These are phyloP conservation scores for Oreotrochilus melanogaster DNA, from an alignment of 2,113 vertebrate species.

Conservation along the genomic window DNA sequence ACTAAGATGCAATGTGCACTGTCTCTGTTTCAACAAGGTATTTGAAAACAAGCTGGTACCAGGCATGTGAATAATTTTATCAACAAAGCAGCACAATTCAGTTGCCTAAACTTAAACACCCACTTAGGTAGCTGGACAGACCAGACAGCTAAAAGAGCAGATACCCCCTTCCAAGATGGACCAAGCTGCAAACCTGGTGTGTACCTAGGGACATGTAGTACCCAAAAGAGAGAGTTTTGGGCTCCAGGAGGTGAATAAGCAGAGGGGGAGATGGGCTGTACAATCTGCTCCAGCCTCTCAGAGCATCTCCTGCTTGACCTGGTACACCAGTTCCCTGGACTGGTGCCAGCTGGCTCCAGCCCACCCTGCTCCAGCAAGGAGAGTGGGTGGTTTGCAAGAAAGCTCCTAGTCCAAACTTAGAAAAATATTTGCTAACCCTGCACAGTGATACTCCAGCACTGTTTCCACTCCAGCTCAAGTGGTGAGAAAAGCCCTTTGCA, in stretches of 20 bases:
- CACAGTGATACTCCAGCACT: neutral
- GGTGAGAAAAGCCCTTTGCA: rapidly evolving
- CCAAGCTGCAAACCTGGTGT: rapidly evolving
- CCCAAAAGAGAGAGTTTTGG: neutral
- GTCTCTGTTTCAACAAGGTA: neutral
- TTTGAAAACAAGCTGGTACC: neutral
- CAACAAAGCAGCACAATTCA: neutral
- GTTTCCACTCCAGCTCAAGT: neutral
- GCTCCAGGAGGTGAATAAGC: neutral
- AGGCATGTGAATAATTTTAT: neutral
- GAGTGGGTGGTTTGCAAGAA: constrained; percentile 4
- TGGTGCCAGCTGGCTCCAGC: constrained; percentile 1
- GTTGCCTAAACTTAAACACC: neutral
- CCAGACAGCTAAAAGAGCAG: neutral
- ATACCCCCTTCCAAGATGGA: neutral
- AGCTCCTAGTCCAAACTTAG: constrained; percentile 24
- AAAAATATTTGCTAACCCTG: neutral
- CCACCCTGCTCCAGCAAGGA: neutral
- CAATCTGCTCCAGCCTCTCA: neutral
- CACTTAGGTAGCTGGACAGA: neutral
- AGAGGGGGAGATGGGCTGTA: neutral
- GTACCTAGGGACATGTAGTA: rapidly evolving
- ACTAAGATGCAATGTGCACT: rapidly evolving
- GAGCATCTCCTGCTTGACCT: constrained; percentile 13
- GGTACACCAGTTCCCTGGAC: neutral